These are phyloP conservation scores for Phallusia fumigata DNA, from an alignment of 23 tunicate species.

Conservation along the genomic window DNA sequence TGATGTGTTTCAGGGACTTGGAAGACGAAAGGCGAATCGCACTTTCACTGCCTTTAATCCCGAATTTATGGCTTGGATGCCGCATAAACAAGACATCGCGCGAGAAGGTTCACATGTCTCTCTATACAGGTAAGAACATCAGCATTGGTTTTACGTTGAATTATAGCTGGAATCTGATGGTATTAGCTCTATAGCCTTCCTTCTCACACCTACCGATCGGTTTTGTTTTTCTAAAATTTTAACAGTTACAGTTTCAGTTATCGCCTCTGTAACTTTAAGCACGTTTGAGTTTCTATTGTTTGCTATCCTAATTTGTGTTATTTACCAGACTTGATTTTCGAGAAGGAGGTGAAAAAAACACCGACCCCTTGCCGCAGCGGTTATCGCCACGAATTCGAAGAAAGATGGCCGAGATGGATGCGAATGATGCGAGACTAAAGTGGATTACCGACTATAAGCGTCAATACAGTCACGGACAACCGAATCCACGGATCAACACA, in stretches of 20 bases:
- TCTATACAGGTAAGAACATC: slow-evolving; percentile 47
- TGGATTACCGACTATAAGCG: slow-evolving; percentile 80
- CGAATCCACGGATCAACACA: slow-evolving; percentile 62
- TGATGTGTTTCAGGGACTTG: slow-evolving; percentile 55
- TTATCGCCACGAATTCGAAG: slow-evolving; percentile 72
- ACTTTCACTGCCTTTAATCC: slow-evolving; percentile 74
- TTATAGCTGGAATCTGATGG: no score
- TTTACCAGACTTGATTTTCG: slow-evolving; percentile 65
- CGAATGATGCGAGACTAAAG: slow-evolving; percentile 45
- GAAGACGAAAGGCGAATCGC: slow-evolving; percentile 54
- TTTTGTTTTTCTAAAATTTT: no score
- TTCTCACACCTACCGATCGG: no score
- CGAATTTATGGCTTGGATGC: slow-evolving; percentile 86
- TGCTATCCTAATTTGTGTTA: background rate
- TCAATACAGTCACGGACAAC: slow-evolving; percentile 83
- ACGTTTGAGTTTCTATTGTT: no score
- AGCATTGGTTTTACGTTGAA: no score
- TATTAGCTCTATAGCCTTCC: no score
- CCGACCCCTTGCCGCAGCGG: slow-evolving; percentile 53
- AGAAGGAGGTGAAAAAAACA: slow-evolving; percentile 44
- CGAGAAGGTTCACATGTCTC: slow-evolving; percentile 79
- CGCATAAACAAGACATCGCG: slow-evolving; percentile 70
- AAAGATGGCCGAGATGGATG: slow-evolving; percentile 59
- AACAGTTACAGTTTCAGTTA: no score
- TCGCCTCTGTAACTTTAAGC: no score